Evolutionary conservation across 2,113 vertebrate genomes (phyloP).

Genomic region (Microtus pennsylvanicus): DNA sequence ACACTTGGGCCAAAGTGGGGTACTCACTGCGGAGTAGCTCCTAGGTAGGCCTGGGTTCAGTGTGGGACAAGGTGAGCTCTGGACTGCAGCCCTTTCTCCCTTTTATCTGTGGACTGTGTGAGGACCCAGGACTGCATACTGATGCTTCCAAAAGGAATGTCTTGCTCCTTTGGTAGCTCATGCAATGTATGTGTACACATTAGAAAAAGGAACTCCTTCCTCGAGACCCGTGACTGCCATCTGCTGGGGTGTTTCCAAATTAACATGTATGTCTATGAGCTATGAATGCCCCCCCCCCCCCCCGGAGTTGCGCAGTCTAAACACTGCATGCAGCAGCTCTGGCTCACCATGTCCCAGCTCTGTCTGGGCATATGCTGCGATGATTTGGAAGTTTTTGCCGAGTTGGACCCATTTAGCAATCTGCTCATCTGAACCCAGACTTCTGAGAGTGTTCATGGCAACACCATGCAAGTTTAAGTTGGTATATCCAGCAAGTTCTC

Average conservation of each 20-base stretch:
- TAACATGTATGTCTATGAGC: neutral
- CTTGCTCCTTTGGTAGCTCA: neutral
- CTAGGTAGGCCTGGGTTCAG: neutral
- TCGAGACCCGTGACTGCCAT: neutral
- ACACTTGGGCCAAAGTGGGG: neutral
- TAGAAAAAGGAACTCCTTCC: neutral
- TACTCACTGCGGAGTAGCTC: neutral
- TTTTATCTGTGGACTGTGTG: neutral
- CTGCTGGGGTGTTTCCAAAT: neutral
- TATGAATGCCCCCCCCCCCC: neutral
- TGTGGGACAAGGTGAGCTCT: neutral
- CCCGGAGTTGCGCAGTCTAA: neutral
- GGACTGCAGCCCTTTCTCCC: neutral
- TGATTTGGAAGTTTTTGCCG: slow-evolving; percentile 73
- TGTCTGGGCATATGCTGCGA: slow-evolving; percentile 87
- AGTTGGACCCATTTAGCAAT: slow-evolving; percentile 86
- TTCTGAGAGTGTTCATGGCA: slow-evolving; percentile 81
- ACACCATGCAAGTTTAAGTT: slow-evolving; percentile 70
- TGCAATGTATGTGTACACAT: neutral
- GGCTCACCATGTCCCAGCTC: slow-evolving; percentile 89
- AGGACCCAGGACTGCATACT: neutral
- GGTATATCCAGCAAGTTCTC: slow-evolving; percentile 76
- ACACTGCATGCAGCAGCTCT: rapidly evolving
- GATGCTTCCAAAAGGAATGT: neutral
- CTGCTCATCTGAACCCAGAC: slow-evolving; percentile 87